phyloP scores from a whole-genome alignment of 2,113 vertebrate species.

The Lonchura striata region DNA sequence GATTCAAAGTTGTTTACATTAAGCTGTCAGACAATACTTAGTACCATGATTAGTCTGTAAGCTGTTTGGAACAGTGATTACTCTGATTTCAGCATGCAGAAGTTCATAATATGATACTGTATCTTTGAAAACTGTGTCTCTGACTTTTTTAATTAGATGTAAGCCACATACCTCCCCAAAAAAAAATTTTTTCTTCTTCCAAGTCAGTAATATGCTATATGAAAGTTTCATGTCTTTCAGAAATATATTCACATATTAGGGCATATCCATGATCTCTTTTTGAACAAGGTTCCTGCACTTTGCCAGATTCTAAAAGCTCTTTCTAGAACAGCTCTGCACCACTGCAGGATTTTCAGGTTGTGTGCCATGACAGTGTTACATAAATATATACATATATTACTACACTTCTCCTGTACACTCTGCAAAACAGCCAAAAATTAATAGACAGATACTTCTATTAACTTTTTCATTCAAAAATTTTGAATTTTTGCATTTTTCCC shows the following conservation, averaged over 20 bases:
- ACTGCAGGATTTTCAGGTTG: not conserved
- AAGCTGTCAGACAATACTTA: not conserved
- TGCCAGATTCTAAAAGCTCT: not conserved
- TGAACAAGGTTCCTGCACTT: not conserved
- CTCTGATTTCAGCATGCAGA: not conserved
- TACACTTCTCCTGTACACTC: not conserved
- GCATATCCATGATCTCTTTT: not conserved
- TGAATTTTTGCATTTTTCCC: not conserved
- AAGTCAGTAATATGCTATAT: not conserved
- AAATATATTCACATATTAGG: not conserved
- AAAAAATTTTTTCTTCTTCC: rapidly evolving
- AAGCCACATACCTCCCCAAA: not conserved
- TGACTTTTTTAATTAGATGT: not conserved
- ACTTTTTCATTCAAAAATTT: not conserved
- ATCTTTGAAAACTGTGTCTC: not conserved
- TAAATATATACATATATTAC: not conserved
- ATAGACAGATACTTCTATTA: not conserved
- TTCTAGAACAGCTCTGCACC: not conserved
- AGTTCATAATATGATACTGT: not conserved
- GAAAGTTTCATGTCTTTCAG: not conserved
- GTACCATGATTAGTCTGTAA: not conserved
- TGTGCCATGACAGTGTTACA: not conserved
- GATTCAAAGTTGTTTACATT: not conserved
- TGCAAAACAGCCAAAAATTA: not conserved
- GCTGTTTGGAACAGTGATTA: not conserved